Base-by-base conservation (phyloP, 2,113 vertebrate genomes). In the rat (Rattus norvegicus) region DNA sequence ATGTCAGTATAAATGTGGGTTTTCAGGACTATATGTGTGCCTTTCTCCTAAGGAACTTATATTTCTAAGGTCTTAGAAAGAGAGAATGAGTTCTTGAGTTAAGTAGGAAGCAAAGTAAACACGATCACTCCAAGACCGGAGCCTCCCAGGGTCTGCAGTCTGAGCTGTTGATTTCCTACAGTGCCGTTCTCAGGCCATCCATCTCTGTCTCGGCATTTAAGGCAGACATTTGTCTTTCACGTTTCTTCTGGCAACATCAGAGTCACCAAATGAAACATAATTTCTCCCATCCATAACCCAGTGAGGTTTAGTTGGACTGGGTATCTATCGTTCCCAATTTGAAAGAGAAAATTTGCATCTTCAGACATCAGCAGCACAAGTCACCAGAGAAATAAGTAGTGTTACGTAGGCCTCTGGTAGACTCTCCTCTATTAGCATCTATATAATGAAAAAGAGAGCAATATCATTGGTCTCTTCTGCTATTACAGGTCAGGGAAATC, bases 151-250 rank as follows among this genome's bases (percentile, higher is more conserved):
- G 4, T 63, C 12, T 0, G 33, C 67, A 81, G 88, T n/a, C 22
- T 52, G 33, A 36, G 52, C 70, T 26, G n/a, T 83, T 2, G 22
- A 39, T 70, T 92, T 81, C n/a, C 81, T 39, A 17, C 14, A n/a
- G 8, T 22, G 86, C 77, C 86, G 89, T 89, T 75, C 67, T 70
- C 36, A 94, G 86, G 69, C 26, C 97, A 97, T 97, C 95, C 47
- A 83, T 95, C 97, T 97, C 97, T 97, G 94, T 97, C 96, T 97
- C 76, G 83, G 67, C 49, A 96, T 96, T 97, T 97, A 96, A 96
- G 77, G 93, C 92, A 97, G 73, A 81, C 96, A 97, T 96, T 98
- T 97, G 88, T 98, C 97, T 98, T 97, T 97, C 92, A 95, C 63
- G 56, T 79, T 96, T 93, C 96, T 95, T 63, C 87, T 96, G 96